These are phyloP conservation scores for Circaetus cinerascens DNA, from an alignment of 2,113 vertebrate species.

Conservation along the genomic window DNA sequence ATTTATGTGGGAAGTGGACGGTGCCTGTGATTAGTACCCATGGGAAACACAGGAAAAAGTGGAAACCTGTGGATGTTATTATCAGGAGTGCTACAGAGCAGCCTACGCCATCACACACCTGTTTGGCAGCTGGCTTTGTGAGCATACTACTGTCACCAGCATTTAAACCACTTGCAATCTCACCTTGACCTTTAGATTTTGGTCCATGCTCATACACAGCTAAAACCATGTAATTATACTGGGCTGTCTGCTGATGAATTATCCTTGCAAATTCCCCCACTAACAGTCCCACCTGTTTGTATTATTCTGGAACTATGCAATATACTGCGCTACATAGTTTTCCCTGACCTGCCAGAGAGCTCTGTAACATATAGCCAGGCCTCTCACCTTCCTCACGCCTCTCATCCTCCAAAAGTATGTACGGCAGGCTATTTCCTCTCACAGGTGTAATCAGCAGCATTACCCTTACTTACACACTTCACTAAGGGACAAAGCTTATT, in stretches of 20 bases:
- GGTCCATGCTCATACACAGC: background rate
- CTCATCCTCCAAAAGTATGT: background rate
- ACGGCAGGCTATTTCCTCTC: background rate
- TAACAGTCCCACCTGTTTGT: background rate
- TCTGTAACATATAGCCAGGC: background rate
- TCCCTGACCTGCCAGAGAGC: background rate
- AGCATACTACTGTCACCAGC: background rate
- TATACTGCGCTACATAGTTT: accelerated
- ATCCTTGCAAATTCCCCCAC: background rate
- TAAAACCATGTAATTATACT: background rate
- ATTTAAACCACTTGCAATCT: background rate
- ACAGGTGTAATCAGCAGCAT: background rate
- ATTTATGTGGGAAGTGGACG: background rate
- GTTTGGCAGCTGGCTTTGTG: background rate
- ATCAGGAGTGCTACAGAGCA: background rate
- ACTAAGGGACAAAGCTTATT: background rate
- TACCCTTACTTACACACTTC: background rate
- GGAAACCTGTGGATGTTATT: background rate
- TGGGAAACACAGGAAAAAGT: background rate
- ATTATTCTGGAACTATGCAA: background rate
- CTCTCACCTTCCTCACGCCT: background rate
- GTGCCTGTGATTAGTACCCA: background rate
- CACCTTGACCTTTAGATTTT: background rate
- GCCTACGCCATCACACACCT: background rate
- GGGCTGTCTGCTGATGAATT: background rate